Evolutionary conservation across 2,113 vertebrate species (phyloP), one percentile per base, ranked within the genome.

Genomic region (Perca flavescens): DNA sequence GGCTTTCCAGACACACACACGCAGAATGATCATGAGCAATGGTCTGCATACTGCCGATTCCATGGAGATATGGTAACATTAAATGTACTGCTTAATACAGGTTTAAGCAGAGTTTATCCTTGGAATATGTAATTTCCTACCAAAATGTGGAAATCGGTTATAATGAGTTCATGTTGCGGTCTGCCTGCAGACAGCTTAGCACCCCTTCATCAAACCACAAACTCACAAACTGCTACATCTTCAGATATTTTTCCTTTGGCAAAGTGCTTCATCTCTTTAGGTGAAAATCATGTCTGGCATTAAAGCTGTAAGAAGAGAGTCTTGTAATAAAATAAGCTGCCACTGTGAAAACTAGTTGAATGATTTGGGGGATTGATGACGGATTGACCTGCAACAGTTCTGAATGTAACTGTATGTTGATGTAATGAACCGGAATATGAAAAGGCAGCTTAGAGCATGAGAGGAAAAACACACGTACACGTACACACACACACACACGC

Each of bases 141-240:
- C 81, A 79, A 86, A 91, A 82, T 58, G 72, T 84, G 81, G 68
- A 92, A 60, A 76, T 83, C 3, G 13, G 58, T 86, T 77, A 84
- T 85, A 83, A 79, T 86, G 79, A 90, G 36, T 85, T 82, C 50
- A 74, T 83, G 74, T 80, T 79, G 90, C 8, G 83, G 85, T 79
- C 66, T 11, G 81, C 49, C 82, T 89, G 73, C 72, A 86, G 74
- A 69, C 12, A 25, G 67, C 46, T 85, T 86, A 85, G 74, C 80
- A 77, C 73, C 84, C 31, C 58, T 84, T 74, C 70, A 72, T 82
- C 60, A 61, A 86, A 68, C 90, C 85, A 64, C 83, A 86, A 81
- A 75, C 60, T 60, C 74, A 67, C 50, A 80, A 76, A 87, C 78
- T 75, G 61, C 80, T 69, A 62, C 78, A 85, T 79, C 57, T 82